Evolutionary conservation across 1,140 invertebrate genomes (phyloP).

Genomic region (Calliphora vicina): DNA sequence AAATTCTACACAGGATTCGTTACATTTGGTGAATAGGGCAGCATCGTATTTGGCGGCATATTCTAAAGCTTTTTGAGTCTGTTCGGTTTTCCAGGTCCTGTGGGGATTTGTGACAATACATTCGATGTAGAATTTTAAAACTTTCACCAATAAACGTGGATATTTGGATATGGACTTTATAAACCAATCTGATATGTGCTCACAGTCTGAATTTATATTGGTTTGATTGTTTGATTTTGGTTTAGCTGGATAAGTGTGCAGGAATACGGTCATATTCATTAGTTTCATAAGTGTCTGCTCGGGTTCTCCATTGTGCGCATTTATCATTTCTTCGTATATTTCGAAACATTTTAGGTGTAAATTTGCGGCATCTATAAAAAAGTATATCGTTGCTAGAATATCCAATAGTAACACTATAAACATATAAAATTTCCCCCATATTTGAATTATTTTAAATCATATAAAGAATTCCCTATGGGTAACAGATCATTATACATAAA

Average conservation of each 20-base stretch:
- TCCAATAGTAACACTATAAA: too few relatives aligned
- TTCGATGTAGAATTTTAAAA: conserved; percentile 54
- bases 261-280: conserved; percentile 51
- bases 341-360: conserved; percentile 56
- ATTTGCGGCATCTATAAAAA: conserved; percentile 46
- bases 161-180: conserved; percentile 52
- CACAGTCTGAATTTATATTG: conserved; percentile 41
- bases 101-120: conserved; percentile 55
- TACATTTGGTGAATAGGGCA: conserved; percentile 56
- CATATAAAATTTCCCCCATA: too few relatives aligned
- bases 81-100: conserved; percentile 50
- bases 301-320: conserved; percentile 59
- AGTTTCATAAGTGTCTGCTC: conserved; percentile 52
- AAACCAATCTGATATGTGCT: conserved; percentile 61
- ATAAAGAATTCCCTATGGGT: too few relatives aligned
- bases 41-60: conserved; percentile 62
- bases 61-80: conserved; percentile 53
- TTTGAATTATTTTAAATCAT: too few relatives aligned
- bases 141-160: conserved; percentile 46
- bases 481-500: too few relatives aligned
- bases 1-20: conserved; percentile 52
- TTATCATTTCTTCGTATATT: conserved; percentile 53
- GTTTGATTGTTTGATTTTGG: conserved; percentile 37
- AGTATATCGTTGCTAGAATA: background rate
- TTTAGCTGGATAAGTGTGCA: conserved; percentile 51